Conservation (phyloP, 2,113 vertebrate genomes). For the Ciconia stormi region DNA sequence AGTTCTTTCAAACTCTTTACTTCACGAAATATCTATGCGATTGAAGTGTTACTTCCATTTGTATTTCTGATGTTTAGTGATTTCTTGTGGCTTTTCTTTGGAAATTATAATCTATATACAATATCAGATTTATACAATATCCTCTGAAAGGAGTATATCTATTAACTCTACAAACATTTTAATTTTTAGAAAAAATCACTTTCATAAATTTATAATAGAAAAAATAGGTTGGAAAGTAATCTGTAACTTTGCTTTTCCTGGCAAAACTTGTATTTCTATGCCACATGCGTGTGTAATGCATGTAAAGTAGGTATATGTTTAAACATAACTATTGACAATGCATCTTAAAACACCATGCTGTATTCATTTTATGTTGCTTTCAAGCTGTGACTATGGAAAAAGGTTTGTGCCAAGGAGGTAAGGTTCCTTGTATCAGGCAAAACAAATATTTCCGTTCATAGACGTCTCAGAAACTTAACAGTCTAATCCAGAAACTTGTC, state of each 20-base stretch:
- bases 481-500: neutral
- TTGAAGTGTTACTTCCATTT: neutral
- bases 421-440: neutral
- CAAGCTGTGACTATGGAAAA: neutral
- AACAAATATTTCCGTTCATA: neutral
- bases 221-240: neutral
- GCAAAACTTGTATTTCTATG: neutral
- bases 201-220: neutral
- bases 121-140: neutral
- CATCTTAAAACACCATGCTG: neutral
- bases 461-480: neutral
- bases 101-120: neutral
- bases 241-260: neutral
- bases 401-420: neutral
- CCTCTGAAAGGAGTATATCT: neutral
- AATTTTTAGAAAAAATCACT: neutral
- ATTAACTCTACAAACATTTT: neutral
- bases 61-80: neutral
- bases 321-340: neutral
- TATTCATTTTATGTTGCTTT: neutral
- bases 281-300: neutral
- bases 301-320: neutral
- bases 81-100: neutral
- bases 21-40: neutral
- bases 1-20: neutral